Evolutionary conservation across 1,140 invertebrate genomes (phyloP).

Genomic region (Zaprionus ghesquierei): DNA sequence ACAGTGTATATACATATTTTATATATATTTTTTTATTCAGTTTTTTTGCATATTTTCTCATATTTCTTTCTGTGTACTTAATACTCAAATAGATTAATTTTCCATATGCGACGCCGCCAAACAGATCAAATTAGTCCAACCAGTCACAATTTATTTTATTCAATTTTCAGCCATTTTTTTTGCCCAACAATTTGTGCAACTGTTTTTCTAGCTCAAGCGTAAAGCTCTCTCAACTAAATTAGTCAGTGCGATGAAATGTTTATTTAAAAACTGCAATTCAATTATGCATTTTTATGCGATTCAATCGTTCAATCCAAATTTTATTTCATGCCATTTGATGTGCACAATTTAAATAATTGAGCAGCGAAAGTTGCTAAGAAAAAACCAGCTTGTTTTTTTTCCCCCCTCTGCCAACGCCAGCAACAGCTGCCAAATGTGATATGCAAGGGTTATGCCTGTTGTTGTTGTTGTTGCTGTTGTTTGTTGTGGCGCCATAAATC

Average conservation of each 20-base stretch:
- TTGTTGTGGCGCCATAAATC: conserved; percentile 54
- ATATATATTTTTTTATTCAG: too few species aligned
- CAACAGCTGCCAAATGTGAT: conserved; percentile 54
- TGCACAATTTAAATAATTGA: conserved; percentile 29
- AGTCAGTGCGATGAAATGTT: background rate
- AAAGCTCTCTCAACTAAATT: background rate
- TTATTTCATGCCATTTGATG: conserved; percentile 24
- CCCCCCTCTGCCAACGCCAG: too few species aligned
- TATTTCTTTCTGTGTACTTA: too few species aligned
- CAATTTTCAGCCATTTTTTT: background rate
- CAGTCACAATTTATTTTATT: too few species aligned
- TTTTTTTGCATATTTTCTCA: too few species aligned
- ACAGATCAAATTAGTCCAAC: too few species aligned
- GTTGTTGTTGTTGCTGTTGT: conserved; percentile 18
- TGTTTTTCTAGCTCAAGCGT: background rate
- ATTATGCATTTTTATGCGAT: conserved; percentile 17
- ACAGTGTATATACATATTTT: too few species aligned
- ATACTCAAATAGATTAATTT: too few species aligned
- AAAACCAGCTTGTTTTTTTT: too few species aligned
- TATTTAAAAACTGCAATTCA: conserved; percentile 5
- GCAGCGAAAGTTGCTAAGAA: conserved; percentile 8
- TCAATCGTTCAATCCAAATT: conserved; percentile 10
- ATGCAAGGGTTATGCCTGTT: conserved; percentile 35
- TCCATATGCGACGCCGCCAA: too few species aligned
- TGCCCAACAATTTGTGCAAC: background rate